Evolutionary conservation across 2,113 vertebrate species (phyloP), one percentile per base, ranked within the genome.

Genomic region (Serilophus lunatus): DNA sequence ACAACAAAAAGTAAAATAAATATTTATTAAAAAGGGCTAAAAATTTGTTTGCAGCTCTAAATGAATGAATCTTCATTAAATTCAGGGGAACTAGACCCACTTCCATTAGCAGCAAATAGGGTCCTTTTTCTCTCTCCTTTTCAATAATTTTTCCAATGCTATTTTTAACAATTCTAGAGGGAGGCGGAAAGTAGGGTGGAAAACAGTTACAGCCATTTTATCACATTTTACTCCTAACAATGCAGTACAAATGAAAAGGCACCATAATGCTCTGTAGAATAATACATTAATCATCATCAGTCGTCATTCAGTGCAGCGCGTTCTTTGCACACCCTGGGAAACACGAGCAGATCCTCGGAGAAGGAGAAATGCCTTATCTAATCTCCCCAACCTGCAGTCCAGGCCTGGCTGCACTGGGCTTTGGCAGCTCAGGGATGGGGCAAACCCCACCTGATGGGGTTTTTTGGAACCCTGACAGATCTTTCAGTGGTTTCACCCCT

Each of bases 201-300:
- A 97, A 97, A 95, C 87, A 92, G 80, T 82, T 92, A 59, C 89
- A 90, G 84, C 96, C 87, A 87, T 95, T 95, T 97, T 82, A 91
- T 92, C 94, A 94, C 95, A 75, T 97, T 96, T 95, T 92, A 31
- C 90, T 96, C 82, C 95, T 95, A 96, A 97, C 96, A 95, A 90
- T 97, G 95, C 83, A 45, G 68, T 63, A 70, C 92, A 92, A 94
- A 96, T 94, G 97, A 97, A 90, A 95, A 90, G 94, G 63, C 91
- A 81, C 93, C 89, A 69, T 92, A 86, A 89, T 89, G 96, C 96
- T 97, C 50, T 44, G 91, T 59, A 93, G 96, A 97, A 95, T 97
- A 89, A 93, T 84, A 47, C 97, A 98, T 98, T 98, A 97, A 98
- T 98, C 96, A 97, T 97, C 97, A 96, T 98, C 98, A 98, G 95